These are phyloP conservation scores for Leuciscus idus DNA, from an alignment of 2,113 vertebrate species.

Conservation along the genomic window DNA sequence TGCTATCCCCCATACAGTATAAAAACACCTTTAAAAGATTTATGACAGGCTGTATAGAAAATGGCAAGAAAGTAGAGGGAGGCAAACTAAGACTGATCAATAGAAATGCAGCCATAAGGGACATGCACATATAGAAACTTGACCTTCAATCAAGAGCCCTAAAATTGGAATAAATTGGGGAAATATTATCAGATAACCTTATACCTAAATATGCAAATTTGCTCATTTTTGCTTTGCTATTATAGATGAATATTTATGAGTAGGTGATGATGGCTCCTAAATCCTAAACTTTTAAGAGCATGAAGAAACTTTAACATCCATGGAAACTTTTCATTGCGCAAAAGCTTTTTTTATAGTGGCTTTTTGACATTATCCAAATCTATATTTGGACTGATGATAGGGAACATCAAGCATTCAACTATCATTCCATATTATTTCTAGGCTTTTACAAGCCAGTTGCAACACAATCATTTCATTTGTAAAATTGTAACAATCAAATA, in stretches of 20 bases:
- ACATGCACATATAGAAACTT: not conserved
- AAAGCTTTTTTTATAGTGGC: not conserved
- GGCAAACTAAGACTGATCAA: constrained; percentile 10
- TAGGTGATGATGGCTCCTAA: not conserved
- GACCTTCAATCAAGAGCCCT: not conserved
- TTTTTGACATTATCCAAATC: not conserved
- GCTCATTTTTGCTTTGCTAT: not conserved
- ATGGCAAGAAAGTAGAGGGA: not conserved
- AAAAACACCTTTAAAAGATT: constrained; percentile 14
- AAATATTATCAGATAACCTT: constrained; percentile 9
- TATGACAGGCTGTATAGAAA: not conserved
- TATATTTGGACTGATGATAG: constrained; percentile 25
- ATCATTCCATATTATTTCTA: not conserved
- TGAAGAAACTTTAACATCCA: too few relatives aligned
- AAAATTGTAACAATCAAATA: not conserved
- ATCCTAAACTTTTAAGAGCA: constrained; percentile 1
- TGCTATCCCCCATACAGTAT: not conserved
- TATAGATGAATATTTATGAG: not conserved
- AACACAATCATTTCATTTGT: not conserved
- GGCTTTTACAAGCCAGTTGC: not conserved
- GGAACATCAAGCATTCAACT: not conserved
- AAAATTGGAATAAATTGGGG: not conserved
- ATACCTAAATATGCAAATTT: not conserved
- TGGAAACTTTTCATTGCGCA: not conserved
- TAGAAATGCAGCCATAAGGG: not conserved